Conservation (phyloP, 2,113 vertebrate genomes). For the Serilophus lunatus region DNA sequence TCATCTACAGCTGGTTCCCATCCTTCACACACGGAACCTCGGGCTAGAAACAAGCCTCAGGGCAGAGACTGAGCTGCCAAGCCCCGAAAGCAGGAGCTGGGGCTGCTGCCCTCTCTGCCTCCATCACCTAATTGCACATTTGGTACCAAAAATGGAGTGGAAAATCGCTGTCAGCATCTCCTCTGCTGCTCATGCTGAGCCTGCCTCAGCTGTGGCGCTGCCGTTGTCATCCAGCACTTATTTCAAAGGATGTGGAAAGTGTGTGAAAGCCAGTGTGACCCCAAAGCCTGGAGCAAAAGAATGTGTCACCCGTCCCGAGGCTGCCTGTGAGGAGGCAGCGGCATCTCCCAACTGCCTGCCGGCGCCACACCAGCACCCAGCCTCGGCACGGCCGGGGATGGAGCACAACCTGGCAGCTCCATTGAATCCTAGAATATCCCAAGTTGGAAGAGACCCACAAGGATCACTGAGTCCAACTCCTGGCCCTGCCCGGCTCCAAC, state of each 20-base stretch:
- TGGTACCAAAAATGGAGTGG: conserved; percentile 55
- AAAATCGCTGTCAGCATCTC: conserved; percentile 34
- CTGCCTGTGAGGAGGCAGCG: background rate
- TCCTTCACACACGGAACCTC: background rate
- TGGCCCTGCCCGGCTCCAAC: background rate
- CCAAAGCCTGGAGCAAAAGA: background rate
- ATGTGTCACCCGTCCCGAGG: accelerated
- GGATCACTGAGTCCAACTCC: background rate
- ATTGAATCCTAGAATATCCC: background rate
- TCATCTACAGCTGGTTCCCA: background rate
- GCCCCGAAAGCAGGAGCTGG: background rate
- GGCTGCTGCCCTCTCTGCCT: background rate
- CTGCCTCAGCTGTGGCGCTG: background rate
- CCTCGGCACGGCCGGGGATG: background rate
- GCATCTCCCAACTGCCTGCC: background rate
- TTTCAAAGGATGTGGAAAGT: background rate
- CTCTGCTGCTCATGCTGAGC: background rate
- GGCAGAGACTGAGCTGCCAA: background rate
- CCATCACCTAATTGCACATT: background rate
- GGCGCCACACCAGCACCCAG: background rate
- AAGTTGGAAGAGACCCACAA: background rate
- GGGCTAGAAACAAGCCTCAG: background rate
- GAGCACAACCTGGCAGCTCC: background rate
- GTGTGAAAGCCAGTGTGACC: background rate
- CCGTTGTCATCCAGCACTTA: background rate